These are phyloP conservation scores for Rhinogobio ventralis DNA, from an alignment of 2,797 vertebrate species.

Conservation along the genomic window DNA sequence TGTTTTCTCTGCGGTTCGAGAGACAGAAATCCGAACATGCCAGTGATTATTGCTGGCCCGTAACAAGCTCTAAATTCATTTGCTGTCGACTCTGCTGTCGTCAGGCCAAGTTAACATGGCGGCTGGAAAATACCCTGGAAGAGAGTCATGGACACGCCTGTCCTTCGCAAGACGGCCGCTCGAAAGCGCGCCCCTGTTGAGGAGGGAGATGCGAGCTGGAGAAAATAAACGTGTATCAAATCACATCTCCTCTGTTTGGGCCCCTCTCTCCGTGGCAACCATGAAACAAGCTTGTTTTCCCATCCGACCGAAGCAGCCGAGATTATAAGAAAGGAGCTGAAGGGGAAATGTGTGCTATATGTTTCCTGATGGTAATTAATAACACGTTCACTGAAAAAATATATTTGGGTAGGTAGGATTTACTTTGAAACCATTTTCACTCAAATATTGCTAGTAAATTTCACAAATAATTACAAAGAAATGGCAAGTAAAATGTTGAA, in stretches of 20 bases:
- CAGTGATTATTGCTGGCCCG: constrained; percentile 67
- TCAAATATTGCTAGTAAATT: neutral
- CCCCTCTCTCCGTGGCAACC: constrained; percentile 71
- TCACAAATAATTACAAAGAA: neutral
- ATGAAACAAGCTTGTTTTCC: constrained; percentile 70
- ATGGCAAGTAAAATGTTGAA: neutral
- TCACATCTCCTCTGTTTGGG: constrained; percentile 71
- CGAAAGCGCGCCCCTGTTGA: constrained; percentile 58
- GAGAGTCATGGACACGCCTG: constrained; percentile 68
- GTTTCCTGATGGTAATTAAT: constrained; percentile 57
- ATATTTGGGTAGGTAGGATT: neutral
- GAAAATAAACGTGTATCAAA: constrained; percentile 70
- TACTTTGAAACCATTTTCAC: neutral
- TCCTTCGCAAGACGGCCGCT: constrained; percentile 36
- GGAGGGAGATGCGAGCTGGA: constrained; percentile 64
- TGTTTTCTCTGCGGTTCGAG: constrained; percentile 75
- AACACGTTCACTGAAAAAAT: neutral
- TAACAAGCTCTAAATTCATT: constrained; percentile 73
- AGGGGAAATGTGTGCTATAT: constrained; percentile 47
- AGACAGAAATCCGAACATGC: constrained; percentile 71
- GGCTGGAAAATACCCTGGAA: constrained; percentile 78
- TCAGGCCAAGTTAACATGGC: constrained; percentile 69
- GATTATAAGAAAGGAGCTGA: constrained; percentile 47
- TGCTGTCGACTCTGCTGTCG: constrained; percentile 71
- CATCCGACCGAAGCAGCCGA: constrained; percentile 44